A percentile compares a stretch with the other conserved stretches of the same genome.
phyloP scores from a whole-genome alignment of 2,797 vertebrate species.

The Peromyscus aztecus region DNA sequence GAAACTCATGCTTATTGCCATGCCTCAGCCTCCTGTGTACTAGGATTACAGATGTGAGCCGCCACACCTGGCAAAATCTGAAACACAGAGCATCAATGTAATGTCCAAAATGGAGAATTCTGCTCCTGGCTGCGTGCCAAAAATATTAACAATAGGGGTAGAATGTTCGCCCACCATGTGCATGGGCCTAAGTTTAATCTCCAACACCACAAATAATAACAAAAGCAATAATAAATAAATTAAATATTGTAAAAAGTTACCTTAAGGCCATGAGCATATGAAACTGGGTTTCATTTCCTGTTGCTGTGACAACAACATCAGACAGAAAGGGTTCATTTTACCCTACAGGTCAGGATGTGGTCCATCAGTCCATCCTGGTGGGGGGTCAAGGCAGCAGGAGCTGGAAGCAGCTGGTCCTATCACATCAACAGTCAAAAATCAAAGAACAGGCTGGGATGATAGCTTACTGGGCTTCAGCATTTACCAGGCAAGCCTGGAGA shows the following conservation, averaged over 20 bases:
- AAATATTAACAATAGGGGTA: neutral
- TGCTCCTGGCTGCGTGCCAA: neutral
- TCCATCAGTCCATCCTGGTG: neutral
- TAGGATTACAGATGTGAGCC: neutral
- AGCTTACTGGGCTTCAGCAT: neutral
- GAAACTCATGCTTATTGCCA: neutral
- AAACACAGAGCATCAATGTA: neutral
- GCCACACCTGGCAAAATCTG: neutral
- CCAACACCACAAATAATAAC: neutral
- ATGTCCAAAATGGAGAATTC: neutral
- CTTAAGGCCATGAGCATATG: neutral
- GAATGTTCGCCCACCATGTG: neutral
- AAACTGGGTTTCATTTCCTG: neutral
- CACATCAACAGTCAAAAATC: neutral
- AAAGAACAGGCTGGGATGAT: neutral
- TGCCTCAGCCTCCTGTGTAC: neutral
- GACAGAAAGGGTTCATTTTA: neutral
- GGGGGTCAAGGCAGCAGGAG: neutral
- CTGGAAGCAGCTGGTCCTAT: neutral
- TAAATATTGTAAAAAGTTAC: neutral
- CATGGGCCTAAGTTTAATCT: neutral
- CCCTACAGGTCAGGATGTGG: neutral
- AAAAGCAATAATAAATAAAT: neutral
- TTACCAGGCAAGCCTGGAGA: neutral
- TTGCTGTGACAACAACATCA: neutral